Conservation (phyloP, 2,113 vertebrate genomes). For the Toxotes jaculatrix region DNA sequence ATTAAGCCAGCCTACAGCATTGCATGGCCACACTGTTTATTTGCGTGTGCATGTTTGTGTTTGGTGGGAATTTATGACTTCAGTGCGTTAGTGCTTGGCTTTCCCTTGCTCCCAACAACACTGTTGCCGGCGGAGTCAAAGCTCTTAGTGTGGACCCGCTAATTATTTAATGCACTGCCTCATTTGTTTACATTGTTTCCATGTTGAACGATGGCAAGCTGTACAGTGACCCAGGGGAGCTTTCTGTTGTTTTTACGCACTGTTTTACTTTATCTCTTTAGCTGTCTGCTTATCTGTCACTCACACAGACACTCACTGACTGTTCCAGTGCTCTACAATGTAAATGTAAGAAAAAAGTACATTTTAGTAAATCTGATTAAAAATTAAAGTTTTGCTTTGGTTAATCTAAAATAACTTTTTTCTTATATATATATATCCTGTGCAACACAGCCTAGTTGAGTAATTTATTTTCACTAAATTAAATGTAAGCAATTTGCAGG, state of each 20-base stretch:
- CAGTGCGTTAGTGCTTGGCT: slow-evolving; percentile 45
- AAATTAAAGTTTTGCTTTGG: neutral
- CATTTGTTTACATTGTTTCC: slow-evolving; percentile 66
- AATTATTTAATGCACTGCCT: slow-evolving; percentile 81
- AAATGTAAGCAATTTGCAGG: slow-evolving; percentile 12
- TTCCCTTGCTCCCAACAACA: slow-evolving; percentile 53
- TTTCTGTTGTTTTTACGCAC: slow-evolving; percentile 4
- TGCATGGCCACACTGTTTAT: slow-evolving; percentile 15
- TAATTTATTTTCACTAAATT: slow-evolving; percentile 23
- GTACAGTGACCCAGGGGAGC: slow-evolving; percentile 40
- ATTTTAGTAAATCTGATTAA: neutral
- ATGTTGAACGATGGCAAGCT: slow-evolving; percentile 47
- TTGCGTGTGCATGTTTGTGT: slow-evolving; percentile 23
- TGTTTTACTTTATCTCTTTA: neutral
- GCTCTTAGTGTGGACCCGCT: slow-evolving; percentile 71
- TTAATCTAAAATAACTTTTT: slow-evolving; percentile 12
- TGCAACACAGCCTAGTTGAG: neutral
- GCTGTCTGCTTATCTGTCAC: slow-evolving; percentile 20
- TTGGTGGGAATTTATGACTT: slow-evolving; percentile 60
- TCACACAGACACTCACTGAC: neutral
- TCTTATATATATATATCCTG: neutral
- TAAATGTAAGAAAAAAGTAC: neutral
- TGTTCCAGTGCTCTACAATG: neutral
- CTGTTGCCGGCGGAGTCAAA: slow-evolving; percentile 56
- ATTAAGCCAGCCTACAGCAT: slow-evolving; percentile 48